Percentiles rank a stretch among this genome's conserved stretches.
Evolutionary conservation across 2,888 invertebrate species (phyloP).

Genomic region (Hirtodrosophila trivittata): DNA sequence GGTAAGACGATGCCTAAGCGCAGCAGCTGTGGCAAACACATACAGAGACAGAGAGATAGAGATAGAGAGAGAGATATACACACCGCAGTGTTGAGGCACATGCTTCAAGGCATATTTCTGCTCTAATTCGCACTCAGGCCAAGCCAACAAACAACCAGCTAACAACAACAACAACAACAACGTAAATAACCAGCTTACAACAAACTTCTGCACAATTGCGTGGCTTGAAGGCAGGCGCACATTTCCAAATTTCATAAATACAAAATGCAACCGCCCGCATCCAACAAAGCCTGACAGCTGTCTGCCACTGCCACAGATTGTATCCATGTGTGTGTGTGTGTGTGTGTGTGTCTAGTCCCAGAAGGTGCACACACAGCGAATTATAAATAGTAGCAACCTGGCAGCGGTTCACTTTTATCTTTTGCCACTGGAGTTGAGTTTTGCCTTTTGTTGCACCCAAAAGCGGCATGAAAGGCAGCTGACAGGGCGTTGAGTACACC

Average conservation of each 20-base stretch:
- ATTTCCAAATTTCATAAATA: slow-evolving; percentile 71
- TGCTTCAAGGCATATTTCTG: slow-evolving; percentile 74
- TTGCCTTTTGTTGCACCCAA: slow-evolving; percentile 24
- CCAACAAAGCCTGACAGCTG: slow-evolving; percentile 50
- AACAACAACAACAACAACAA: slow-evolving; percentile 20
- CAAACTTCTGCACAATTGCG: slow-evolving; percentile 76
- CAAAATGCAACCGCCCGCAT: slow-evolving; percentile 72
- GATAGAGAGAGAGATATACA: slow-evolving; percentile 8
- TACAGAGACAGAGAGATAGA: neutral
- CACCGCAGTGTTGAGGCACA: slow-evolving; percentile 61
- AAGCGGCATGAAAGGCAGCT: slow-evolving; percentile 15
- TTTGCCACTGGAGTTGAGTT: slow-evolving; percentile 28
- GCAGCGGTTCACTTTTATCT: slow-evolving; percentile 54
- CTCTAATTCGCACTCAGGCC: slow-evolving; percentile 82
- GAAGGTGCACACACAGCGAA: too few relatives aligned
- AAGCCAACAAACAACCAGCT: slow-evolving; percentile 45
- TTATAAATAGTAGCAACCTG: slow-evolving; percentile 63
- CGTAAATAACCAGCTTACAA: slow-evolving; percentile 46
- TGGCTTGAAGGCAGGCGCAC: slow-evolving; percentile 56
- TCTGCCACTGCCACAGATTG: slow-evolving; percentile 13
- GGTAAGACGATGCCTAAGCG: slow-evolving; percentile 41
- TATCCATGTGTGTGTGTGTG: slow-evolving; percentile 1
- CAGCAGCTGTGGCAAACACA: slow-evolving; percentile 31
- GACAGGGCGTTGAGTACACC: slow-evolving; percentile 24
- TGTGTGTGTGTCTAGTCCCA: slow-evolving; percentile 4